Evolutionary conservation across 2,888 invertebrate genomes (phyloP).

Genomic region (Phymatocera aterrima): DNA sequence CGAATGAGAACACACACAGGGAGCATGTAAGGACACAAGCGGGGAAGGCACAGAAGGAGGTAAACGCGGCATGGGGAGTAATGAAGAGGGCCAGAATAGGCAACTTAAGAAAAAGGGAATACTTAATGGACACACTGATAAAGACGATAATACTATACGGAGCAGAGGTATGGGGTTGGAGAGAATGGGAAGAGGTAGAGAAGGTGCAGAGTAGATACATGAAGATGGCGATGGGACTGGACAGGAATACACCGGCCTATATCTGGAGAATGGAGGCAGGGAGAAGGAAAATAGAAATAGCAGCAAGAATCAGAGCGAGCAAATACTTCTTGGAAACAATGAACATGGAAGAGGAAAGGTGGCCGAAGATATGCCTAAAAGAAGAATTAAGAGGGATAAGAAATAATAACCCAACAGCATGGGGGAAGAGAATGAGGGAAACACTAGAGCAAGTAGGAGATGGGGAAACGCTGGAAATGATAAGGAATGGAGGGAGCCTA

Average conservation of each 20-base stretch:
- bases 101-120: background rate
- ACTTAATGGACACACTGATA: background rate
- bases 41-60: background rate
- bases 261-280: too few relatives aligned
- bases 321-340: background rate
- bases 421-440: background rate
- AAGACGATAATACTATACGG: background rate
- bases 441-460: background rate
- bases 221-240: too few relatives aligned
- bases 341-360: background rate
- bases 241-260: too few relatives aligned
- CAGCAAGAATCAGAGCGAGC: too few relatives aligned
- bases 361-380: background rate
- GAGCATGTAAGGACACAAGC: background rate
- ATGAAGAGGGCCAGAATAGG: background rate
- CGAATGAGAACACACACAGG: background rate
- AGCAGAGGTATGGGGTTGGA: constrained; percentile 15
- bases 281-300: too few relatives aligned
- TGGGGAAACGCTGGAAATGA: background rate
- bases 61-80: constrained; percentile 14
- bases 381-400: background rate
- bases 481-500: background rate
- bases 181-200: too few relatives aligned
- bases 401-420: background rate
- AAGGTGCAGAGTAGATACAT: too few relatives aligned